A percentile compares a stretch with the other conserved stretches of the same genome.
Evolutionary conservation across 53 echinoderm and acorn worm species (phyloP).

Genomic region (Paracentrotus lividus): DNA sequence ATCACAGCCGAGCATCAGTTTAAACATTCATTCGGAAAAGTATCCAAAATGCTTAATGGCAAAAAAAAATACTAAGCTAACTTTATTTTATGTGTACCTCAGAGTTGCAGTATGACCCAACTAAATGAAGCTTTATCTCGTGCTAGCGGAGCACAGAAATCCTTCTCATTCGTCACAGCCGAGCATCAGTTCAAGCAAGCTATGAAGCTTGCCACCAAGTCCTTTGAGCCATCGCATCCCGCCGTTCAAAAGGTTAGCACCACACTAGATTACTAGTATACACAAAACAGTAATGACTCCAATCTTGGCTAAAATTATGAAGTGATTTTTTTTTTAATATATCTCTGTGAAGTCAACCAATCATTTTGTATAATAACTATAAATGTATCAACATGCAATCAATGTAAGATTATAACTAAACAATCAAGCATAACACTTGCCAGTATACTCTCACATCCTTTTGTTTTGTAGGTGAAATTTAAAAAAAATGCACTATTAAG

Average conservation of each 20-base stretch:
- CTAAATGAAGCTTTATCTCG: slow-evolving; percentile 51
- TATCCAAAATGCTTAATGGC: neutral
- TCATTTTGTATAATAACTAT: too few species aligned
- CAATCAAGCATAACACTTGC: too few species aligned
- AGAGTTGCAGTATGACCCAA: slow-evolving; percentile 46
- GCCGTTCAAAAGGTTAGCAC: slow-evolving; percentile 52
- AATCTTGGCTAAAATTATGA: too few species aligned
- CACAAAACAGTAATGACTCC: too few species aligned
- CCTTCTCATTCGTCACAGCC: slow-evolving; percentile 65
- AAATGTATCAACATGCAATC: too few species aligned
- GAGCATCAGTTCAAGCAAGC: slow-evolving; percentile 60
- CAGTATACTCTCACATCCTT: too few species aligned
- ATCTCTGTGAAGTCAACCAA: too few species aligned
- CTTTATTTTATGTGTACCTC: neutral
- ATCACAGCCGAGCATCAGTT: slow-evolving; percentile 57
- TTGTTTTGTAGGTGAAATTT: too few species aligned
- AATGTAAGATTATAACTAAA: too few species aligned
- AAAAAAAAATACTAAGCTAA: neutral
- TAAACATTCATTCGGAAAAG: neutral
- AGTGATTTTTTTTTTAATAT: too few species aligned
- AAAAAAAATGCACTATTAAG: too few species aligned
- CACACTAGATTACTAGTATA: too few species aligned
- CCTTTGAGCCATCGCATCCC: slow-evolving; percentile 33
- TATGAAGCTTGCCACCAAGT: slow-evolving; percentile 8
- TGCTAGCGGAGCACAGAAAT: slow-evolving; percentile 54